Evolutionary conservation across 2,888 invertebrate species (phyloP).

Genomic region (Horisme vitalbata): DNA sequence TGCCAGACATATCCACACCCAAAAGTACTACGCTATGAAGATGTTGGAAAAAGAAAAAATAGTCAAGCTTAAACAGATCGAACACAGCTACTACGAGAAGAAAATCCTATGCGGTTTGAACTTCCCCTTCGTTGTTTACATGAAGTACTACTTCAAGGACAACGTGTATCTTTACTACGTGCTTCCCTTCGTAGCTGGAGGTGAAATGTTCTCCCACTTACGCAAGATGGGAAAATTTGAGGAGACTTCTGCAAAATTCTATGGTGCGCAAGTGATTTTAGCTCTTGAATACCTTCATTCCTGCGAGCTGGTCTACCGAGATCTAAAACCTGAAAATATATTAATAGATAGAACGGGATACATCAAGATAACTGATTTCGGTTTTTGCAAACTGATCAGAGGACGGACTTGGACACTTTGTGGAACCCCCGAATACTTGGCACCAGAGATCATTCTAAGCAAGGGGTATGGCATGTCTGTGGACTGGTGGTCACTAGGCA

Average conservation of each 20-base stretch:
- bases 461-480: constrained; percentile 96
- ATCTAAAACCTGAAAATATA: constrained; percentile 96
- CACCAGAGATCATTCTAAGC: constrained; percentile 95
- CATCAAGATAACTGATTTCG: constrained; percentile 95
- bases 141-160: constrained; percentile 94
- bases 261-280: constrained; percentile 94
- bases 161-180: constrained; percentile 92
- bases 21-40: constrained; percentile 92
- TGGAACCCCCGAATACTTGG: constrained; percentile 98
- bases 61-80: constrained; percentile 93
- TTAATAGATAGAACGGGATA: constrained; percentile 91
- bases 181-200: constrained; percentile 91
- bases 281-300: constrained; percentile 96
- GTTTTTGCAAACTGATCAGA: constrained; percentile 92
- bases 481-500: constrained; percentile 98
- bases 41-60: constrained; percentile 93
- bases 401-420: constrained; percentile 95
- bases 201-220: constrained; percentile 92
- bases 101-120: constrained; percentile 91
- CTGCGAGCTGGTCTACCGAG: constrained; percentile 93
- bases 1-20: constrained; percentile 81
- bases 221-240: constrained; percentile 86
- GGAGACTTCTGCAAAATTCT: constrained; percentile 92
- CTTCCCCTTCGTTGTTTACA: constrained; percentile 93
- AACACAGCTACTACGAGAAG: constrained; percentile 95